Evolutionary conservation across 2,113 vertebrate genomes (phyloP).

Genomic region (Rhombomys opimus): DNA sequence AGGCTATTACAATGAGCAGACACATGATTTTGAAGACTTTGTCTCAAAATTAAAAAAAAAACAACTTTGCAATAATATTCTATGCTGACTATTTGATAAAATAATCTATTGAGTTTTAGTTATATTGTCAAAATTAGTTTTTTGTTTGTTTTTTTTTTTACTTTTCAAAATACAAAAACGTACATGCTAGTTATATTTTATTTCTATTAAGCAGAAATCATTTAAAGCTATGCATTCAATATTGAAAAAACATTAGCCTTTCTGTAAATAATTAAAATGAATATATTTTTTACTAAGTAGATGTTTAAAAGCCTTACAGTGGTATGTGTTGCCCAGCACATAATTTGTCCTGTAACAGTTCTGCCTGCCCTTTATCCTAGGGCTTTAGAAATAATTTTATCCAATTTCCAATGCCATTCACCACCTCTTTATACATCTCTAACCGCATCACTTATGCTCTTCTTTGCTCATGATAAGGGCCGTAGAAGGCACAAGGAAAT

Average conservation of each 20-base stretch:
- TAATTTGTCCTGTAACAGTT: background rate
- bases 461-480: background rate
- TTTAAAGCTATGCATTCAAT: background rate
- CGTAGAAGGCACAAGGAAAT: background rate
- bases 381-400: background rate
- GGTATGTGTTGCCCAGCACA: background rate
- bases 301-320: background rate
- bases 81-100: background rate
- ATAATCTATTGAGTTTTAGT: background rate
- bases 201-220: background rate
- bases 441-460: background rate
- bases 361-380: background rate
- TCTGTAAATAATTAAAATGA: background rate
- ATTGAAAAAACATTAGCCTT: background rate
- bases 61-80: background rate
- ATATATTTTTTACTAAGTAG: background rate
- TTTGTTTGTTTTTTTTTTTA: background rate
- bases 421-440: background rate
- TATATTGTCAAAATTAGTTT: background rate
- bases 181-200: background rate
- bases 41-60: background rate
- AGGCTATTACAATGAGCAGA: background rate
- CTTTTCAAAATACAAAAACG: background rate
- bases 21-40: background rate
- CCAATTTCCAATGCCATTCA: background rate